Evolutionary conservation across 2,888 invertebrate genomes (phyloP).

Genomic region (Iphiclides podalirius): DNA sequence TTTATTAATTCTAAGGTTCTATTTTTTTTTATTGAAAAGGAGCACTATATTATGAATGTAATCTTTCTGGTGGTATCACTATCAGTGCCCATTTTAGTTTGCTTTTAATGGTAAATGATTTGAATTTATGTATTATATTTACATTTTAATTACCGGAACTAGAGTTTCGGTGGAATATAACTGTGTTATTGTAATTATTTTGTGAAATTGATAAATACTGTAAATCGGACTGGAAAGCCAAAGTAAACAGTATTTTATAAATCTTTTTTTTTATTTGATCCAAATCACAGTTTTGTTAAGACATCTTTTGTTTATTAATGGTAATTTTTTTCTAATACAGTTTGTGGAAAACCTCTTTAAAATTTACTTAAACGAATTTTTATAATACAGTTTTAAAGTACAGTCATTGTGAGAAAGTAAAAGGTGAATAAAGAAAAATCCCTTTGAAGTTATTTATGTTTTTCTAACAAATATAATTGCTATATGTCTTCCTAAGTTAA

Average conservation of each 20-base stretch:
- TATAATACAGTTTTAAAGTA: no score
- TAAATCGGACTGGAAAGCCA: slow-evolving; percentile 78
- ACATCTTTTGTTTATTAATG: no score
- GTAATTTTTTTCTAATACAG: no score
- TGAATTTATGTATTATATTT: slow-evolving; percentile 63
- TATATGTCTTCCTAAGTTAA: no score
- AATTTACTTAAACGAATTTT: no score
- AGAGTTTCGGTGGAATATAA: slow-evolving; percentile 64
- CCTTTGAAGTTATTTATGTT: no score
- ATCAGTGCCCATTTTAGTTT: slow-evolving; percentile 40
- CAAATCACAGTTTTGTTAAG: no score
- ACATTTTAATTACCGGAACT: slow-evolving; percentile 56
- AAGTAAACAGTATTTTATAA: slow-evolving; percentile 79
- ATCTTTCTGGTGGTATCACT: slow-evolving; percentile 36
- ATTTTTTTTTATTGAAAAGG: slow-evolving; percentile 47
- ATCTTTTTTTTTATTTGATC: slow-evolving; percentile 25
- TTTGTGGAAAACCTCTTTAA: no score
- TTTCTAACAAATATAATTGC: no score
- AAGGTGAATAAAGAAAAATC: no score
- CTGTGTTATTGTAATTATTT: slow-evolving; percentile 71
- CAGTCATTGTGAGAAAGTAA: no score
- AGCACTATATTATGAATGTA: slow-evolving; percentile 43
- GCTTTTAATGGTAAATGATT: slow-evolving; percentile 51
- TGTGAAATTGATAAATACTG: slow-evolving; percentile 71
- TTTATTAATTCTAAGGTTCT: slow-evolving; percentile 70